Evolutionary conservation across 2,113 vertebrate species (phyloP).

Genomic region (Halichoerus grypus): DNA sequence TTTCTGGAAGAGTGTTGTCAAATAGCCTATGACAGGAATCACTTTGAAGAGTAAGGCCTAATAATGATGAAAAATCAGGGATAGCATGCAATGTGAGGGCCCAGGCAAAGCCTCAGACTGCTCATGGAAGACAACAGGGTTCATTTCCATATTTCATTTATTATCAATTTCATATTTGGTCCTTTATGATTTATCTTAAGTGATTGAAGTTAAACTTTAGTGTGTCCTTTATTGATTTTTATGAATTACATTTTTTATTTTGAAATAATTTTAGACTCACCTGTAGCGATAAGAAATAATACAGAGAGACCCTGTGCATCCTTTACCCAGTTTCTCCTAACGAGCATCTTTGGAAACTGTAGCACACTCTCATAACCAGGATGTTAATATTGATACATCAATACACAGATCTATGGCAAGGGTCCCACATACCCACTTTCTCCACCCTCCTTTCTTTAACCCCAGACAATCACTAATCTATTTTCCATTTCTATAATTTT

Average conservation of each 20-base stretch:
- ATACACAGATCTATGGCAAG: neutral
- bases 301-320: neutral
- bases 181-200: neutral
- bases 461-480: neutral
- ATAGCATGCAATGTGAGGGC: neutral
- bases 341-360: neutral
- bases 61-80: neutral
- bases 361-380: neutral
- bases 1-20: neutral
- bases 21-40: neutral
- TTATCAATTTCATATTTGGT: neutral
- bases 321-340: neutral
- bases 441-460: neutral
- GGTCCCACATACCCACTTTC: neutral
- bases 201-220: neutral
- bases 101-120: neutral
- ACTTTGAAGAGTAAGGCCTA: neutral
- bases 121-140: neutral
- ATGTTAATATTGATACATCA: neutral
- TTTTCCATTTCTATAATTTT: neutral
- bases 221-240: neutral
- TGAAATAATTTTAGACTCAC: neutral
- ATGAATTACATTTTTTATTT: constrained; percentile 20
- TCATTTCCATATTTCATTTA: neutral
- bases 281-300: neutral